phyloP scores from a whole-genome alignment of 2,888 invertebrate genomes.

The Ashinkailepas kermadecensis region DNA sequence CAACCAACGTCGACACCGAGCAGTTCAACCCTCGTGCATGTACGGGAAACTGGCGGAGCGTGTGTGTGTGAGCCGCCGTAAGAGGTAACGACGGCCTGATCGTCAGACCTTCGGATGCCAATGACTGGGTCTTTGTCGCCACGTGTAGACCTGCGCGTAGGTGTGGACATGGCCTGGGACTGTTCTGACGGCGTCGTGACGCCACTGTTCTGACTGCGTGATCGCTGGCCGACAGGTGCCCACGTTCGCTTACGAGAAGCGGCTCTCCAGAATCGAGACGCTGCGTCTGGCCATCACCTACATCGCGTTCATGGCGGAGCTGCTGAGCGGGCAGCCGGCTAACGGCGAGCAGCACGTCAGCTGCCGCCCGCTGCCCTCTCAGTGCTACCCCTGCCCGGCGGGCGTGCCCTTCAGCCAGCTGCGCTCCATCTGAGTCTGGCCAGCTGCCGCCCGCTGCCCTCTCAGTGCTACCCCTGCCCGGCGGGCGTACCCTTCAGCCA shows the following conservation, averaged over 20 bases:
- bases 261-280: slow-evolving; percentile 90
- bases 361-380: slow-evolving; percentile 23
- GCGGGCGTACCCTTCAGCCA: background rate
- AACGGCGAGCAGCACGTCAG: slow-evolving; percentile 22
- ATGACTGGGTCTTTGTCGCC: no score
- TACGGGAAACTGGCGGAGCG: no score
- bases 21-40: no score
- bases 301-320: slow-evolving; percentile 91
- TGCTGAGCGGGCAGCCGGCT: slow-evolving; percentile 47
- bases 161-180: no score
- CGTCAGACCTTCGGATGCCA: no score
- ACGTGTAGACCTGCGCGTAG: no score
- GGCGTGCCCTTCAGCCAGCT: background rate
- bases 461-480: slow-evolving; percentile 19
- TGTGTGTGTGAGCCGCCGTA: no score
- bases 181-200: no score
- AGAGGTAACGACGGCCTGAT: no score
- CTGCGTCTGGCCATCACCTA: slow-evolving; percentile 89
- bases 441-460: background rate
- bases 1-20: no score
- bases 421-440: background rate
- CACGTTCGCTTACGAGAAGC: slow-evolving; percentile 93
- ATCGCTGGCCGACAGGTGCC: slow-evolving; percentile 52
- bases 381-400: slow-evolving; percentile 13
- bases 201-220: no score